Conservation (phyloP, 2,113 vertebrate species). For the Crotophaga sulcirostris region DNA sequence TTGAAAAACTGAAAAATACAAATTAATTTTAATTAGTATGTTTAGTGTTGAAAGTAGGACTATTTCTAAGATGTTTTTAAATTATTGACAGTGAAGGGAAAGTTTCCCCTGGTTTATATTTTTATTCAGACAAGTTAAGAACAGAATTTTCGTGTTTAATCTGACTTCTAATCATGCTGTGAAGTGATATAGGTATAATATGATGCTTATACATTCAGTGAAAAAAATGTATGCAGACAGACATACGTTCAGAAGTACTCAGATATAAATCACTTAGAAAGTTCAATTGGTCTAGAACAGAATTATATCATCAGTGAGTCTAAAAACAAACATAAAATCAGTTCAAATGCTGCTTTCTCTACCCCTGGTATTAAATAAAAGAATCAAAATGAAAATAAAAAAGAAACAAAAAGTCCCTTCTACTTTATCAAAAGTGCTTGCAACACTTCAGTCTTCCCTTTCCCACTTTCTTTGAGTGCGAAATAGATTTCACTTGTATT, state of each 20-base stretch:
- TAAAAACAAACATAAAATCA: background rate
- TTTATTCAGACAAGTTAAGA: background rate
- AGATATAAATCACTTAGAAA: background rate
- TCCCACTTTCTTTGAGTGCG: background rate
- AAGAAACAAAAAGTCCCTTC: background rate
- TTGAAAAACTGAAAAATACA: background rate
- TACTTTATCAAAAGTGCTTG: background rate
- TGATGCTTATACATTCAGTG: background rate
- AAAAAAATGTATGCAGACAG: background rate
- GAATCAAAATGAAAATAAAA: background rate
- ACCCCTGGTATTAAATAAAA: background rate
- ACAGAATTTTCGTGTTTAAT: background rate
- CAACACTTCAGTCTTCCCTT: background rate
- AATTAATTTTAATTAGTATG: background rate
- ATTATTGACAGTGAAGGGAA: background rate
- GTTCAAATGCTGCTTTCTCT: background rate
- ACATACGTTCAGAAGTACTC: background rate
- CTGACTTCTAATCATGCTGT: background rate
- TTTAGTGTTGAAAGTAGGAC: background rate
- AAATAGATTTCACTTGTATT: background rate
- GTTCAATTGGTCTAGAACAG: background rate
- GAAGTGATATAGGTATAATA: background rate
- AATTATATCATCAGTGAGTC: background rate
- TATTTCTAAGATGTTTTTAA: background rate
- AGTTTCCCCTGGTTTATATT: background rate